These are phyloP conservation scores for Platerodrilus igneus DNA, from an alignment of 2,888 invertebrate genomes.

Conservation along the genomic window DNA sequence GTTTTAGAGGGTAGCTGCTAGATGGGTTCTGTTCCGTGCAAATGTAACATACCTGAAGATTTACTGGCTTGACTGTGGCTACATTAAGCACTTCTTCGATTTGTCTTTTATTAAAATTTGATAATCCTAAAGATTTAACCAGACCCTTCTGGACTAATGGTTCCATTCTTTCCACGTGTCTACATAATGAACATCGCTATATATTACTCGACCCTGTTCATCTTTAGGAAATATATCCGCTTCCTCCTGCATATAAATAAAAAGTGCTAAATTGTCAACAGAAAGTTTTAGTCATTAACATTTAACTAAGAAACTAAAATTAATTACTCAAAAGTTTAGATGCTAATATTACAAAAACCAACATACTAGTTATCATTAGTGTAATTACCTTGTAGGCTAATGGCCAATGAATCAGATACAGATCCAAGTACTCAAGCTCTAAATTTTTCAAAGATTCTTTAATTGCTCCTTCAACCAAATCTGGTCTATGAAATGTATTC, in stretches of 20 bases:
- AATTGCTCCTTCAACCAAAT: slow-evolving; percentile 66
- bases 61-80: slow-evolving; percentile 60
- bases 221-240: slow-evolving; percentile 58
- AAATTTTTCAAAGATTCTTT: slow-evolving; percentile 63
- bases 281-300: no score
- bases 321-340: no score
- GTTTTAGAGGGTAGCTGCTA: no score
- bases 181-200: slow-evolving; percentile 64
- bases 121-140: slow-evolving; percentile 66
- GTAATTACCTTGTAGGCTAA: slow-evolving; percentile 63
- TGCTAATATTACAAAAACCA: no score
- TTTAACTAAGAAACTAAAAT: no score
- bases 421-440: slow-evolving; percentile 68
- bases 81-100: slow-evolving; percentile 59
- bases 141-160: slow-evolving; percentile 61
- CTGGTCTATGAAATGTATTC: slow-evolving; percentile 74
- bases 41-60: slow-evolving; percentile 61
- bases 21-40: no score
- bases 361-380: no score
- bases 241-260: slow-evolving; percentile 52
- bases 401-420: slow-evolving; percentile 87
- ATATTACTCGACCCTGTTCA: slow-evolving; percentile 56
- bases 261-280: neutral
- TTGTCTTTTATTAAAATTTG: slow-evolving; percentile 77
- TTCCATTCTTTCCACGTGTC: slow-evolving; percentile 77